Evolutionary conservation across 2,888 invertebrate genomes (phyloP), one percentile per base, ranked within the genome.

Genomic region (Folsomia manolachei): DNA sequence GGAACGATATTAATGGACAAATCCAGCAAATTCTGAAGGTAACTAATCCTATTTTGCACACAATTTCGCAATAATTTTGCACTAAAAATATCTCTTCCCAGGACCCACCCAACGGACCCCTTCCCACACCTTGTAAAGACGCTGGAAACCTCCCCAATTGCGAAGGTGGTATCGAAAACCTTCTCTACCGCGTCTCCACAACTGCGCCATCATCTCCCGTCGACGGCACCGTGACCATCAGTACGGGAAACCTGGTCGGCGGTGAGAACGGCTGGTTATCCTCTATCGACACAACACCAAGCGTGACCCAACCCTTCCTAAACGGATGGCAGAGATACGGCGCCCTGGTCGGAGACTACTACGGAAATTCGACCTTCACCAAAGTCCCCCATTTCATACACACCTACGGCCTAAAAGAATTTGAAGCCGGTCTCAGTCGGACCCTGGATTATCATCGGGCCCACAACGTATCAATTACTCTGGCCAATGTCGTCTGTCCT

Each of bases 241-340:
- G 61, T 2, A 71, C 75, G 61, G 79, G 79, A 21, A 79, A 78
- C 67, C 27, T 78, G 11, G 75, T 79, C 39, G 78, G 79, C 1
- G 80, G 79, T 4, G 78, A 78, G 68, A 78, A 71, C 64, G 80
- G 80, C 0, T 79, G 78, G 74, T 18, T 79, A 2, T 69, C 75
- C 56, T n/a, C n/a, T n/a, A n/a, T n/a, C n/a, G n/a, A n/a, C n/a
- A n/a, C n/a, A n/a, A n/a, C n/a, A n/a, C n/a, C n/a, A n/a, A n/a
- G n/a, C n/a, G n/a, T n/a, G n/a, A n/a, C n/a, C n/a, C n/a, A n/a
- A n/a, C n/a, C n/a, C n/a, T n/a, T n/a, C n/a, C 14, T 71, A 0
- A 1, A 66, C 9, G 68, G 71, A 21, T 76, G 74, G 75, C 53
- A 71, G 27, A 39, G 26, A 11, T 79, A 68, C 68, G 76, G 78